Conservation (phyloP, 2,113 vertebrate species). For the Siniperca chuatsi region DNA sequence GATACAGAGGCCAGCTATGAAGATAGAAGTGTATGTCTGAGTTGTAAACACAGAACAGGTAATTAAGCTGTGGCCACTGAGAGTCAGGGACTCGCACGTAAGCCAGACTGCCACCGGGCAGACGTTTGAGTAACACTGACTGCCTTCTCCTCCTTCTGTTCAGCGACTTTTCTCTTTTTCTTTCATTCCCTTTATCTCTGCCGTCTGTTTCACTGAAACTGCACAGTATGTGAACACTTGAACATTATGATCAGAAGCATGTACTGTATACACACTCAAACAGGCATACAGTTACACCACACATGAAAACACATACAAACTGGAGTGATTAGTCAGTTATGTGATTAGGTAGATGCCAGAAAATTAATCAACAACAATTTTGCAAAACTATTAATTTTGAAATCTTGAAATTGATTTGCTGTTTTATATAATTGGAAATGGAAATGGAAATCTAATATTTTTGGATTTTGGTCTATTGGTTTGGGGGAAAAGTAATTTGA, state of each 20-base stretch:
- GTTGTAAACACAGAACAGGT: conserved; percentile 39
- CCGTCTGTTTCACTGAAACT: conserved; percentile 19
- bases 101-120: conserved; percentile 23
- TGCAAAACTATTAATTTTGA: too few relatives aligned
- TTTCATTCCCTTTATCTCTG: conserved; percentile 19
- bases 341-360: neutral
- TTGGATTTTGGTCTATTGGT: neutral
- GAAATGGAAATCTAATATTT: neutral
- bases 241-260: conserved; percentile 5
- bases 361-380: neutral
- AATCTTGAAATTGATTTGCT: too few relatives aligned
- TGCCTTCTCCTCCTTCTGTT: conserved; percentile 38
- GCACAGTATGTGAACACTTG: conserved; percentile 3
- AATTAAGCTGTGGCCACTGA: conserved; percentile 41
- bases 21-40: conserved; percentile 19
- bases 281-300: neutral
- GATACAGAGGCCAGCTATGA: conserved; percentile 28
- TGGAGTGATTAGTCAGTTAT: neutral
- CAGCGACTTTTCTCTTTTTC: conserved; percentile 21
- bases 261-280: neutral
- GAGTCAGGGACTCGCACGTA: conserved; percentile 34
- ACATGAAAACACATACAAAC: neutral
- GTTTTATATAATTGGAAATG: neutral
- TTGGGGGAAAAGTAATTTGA: neutral
- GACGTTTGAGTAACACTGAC: conserved; percentile 21